Percentiles rank a stretch among this genome's conserved stretches.
phyloP scores from a whole-genome alignment of 1,140 invertebrate species.

The Microplitis mediator region DNA sequence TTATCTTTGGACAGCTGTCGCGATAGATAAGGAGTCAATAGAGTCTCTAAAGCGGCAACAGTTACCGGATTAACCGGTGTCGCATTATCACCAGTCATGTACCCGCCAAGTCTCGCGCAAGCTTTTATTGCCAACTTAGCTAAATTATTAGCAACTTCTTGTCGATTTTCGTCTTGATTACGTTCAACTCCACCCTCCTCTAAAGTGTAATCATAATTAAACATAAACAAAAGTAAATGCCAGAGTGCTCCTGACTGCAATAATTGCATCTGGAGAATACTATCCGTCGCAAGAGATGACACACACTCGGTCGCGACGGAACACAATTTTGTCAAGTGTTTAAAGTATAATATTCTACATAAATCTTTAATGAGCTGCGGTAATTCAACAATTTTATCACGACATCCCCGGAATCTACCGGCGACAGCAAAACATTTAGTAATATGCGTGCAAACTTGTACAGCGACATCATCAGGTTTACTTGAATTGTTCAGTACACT shows the following conservation, averaged over 20 bases:
- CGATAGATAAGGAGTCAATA: conserved; percentile 90
- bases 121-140: conserved; percentile 85
- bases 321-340: conserved; percentile 82
- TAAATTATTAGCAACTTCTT: conserved; percentile 91
- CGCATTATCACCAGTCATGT: conserved; percentile 67
- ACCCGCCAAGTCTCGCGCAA: conserved; percentile 82
- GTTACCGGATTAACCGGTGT: conserved; percentile 74
- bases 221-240: conserved; percentile 89
- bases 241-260: conserved; percentile 92
- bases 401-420: conserved; percentile 89
- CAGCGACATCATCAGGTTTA: conserved; percentile 80
- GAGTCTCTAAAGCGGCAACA: conserved; percentile 70
- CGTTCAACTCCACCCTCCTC: conserved; percentile 94
- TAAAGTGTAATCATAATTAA: conserved; percentile 97
- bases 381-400: conserved; percentile 86
- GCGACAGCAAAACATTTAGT: conserved; percentile 92
- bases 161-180: conserved; percentile 78
- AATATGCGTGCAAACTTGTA: conserved; percentile 92
- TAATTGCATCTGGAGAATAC: conserved; percentile 84
- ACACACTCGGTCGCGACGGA: conserved; percentile 85
- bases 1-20: conserved; percentile 75
- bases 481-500: conserved; percentile 82
- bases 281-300: conserved; percentile 79
- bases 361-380: conserved; percentile 87
- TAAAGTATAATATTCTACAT: conserved; percentile 87